Base-by-base conservation (phyloP, 2,113 vertebrate species). In the Aplodontia rufa region DNA sequence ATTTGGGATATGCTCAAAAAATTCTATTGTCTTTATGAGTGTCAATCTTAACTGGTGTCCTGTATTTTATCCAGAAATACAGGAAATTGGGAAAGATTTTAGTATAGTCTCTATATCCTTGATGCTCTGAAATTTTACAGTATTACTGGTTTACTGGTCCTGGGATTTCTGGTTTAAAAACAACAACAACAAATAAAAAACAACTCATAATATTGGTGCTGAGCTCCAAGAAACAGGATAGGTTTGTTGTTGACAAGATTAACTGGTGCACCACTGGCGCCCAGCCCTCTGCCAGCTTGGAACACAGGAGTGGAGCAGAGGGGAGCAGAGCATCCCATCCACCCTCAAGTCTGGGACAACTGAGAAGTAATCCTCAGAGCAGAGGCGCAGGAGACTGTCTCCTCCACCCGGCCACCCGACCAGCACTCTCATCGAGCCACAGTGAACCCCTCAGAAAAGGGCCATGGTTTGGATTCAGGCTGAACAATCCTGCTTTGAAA, bases 11-110 rank as follows among this genome's bases (percentile, higher is more conserved):
- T 68, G 30, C 24, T 84, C 68, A 85, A 95, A 93, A 87, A 60
- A 14, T 51, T 75, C 62, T 32, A 69, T 24, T 62, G 14, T 92
- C 74, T 62, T 28, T 75, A 24, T 49, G 45, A 78, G 30, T 16
- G 26, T 94, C 78, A 69, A 1, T 24, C 49, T 64, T 49, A 79
- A 79, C n/a, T 71, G 32, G 11, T 35, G 1, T 72, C 58, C 53
- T 74, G 3, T 74, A 47, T 81, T 97, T 91, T 94, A 47, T 32
- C 42, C n/a, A n/a, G n/a, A n/a, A n/a, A n/a, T n/a, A n/a, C n/a
- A n/a, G n/a, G n/a, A n/a, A n/a, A n/a, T n/a, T n/a, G n/a, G 49
- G 10, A 42, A 86, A 40, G 17, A 1, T 37, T 83, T 76, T 32
- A 69, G 66, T 72, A 47, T 91, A 35, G 60, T 92, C 28, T 94